These are phyloP conservation scores for Iguana delicatissima DNA, from an alignment of 2,797 vertebrate genomes.

Conservation along the genomic window DNA sequence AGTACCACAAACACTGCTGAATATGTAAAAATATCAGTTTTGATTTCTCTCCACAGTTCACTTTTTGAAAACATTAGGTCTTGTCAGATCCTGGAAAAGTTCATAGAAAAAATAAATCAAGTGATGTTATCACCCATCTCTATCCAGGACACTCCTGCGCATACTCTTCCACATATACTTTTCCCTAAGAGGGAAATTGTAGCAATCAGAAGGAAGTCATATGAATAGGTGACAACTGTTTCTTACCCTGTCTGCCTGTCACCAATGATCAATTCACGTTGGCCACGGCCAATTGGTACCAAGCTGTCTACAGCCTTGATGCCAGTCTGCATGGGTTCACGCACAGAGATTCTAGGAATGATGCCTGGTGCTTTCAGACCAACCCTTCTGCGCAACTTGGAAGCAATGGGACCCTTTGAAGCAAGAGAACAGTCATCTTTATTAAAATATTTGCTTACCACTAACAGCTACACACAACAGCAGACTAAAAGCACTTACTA, in stretches of 20 bases:
- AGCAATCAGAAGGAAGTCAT: no score
- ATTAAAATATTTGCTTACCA: background rate
- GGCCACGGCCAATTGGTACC: conserved; percentile 97
- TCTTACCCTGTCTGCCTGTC: conserved; percentile 98
- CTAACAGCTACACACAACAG: background rate
- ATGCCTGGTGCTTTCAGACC: conserved; percentile 97
- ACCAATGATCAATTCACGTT: conserved; percentile 98
- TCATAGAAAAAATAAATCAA: background rate
- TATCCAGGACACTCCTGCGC: background rate
- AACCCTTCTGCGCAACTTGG: conserved; percentile 89
- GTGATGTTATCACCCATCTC: background rate
- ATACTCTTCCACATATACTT: background rate
- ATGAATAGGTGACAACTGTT: background rate
- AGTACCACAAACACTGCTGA: background rate
- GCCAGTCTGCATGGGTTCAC: conserved; percentile 97
- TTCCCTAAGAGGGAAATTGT: background rate
- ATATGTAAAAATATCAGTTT: background rate
- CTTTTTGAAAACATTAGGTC: background rate
- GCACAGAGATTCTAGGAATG: conserved; percentile 96
- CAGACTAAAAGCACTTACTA: background rate
- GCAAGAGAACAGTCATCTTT: background rate
- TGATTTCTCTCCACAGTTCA: no score
- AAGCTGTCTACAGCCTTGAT: conserved; percentile 98
- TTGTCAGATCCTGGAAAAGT: background rate
- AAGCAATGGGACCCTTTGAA: conserved; percentile 87